A percentile compares a stretch with the other conserved stretches of the same genome.
Evolutionary conservation across 2,888 invertebrate genomes (phyloP).

Genomic region (Yponomeuta sedellus): DNA sequence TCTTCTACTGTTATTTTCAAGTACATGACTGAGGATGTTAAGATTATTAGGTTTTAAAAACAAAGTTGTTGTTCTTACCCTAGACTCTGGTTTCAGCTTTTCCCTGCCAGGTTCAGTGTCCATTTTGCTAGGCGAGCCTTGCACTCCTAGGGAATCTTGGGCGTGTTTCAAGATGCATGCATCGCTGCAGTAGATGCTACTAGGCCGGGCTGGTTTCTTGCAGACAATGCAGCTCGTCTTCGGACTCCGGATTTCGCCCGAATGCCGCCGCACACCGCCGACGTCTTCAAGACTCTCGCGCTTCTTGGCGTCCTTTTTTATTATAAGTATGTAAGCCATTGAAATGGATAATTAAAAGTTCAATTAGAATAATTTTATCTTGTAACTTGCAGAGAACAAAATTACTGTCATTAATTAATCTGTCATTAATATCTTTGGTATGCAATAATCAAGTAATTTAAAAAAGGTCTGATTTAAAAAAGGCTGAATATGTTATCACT

Average conservation of each 20-base stretch:
- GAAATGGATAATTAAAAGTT: neutral
- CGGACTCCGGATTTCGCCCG: slow-evolving; percentile 21
- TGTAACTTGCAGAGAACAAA: neutral
- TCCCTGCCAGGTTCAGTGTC: slow-evolving; percentile 46
- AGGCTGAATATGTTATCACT: neutral
- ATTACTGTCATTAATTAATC: neutral
- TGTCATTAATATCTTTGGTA: neutral
- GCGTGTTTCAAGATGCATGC: slow-evolving; percentile 91
- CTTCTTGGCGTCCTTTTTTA: slow-evolving; percentile 4
- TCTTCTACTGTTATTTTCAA: too few species aligned
- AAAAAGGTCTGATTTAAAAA: neutral
- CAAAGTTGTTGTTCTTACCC: slow-evolving; percentile 38
- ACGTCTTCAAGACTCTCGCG: neutral
- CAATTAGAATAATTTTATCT: neutral
- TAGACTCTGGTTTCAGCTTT: slow-evolving; percentile 55
- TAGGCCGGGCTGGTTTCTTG: slow-evolving; percentile 84
- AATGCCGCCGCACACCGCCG: neutral
- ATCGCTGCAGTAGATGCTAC: slow-evolving; percentile 93
- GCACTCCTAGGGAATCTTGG: slow-evolving; percentile 76
- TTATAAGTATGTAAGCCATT: neutral
- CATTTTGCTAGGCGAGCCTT: slow-evolving; percentile 34
- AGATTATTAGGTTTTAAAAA: too few species aligned
- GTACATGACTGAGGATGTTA: too few species aligned
- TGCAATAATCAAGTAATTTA: neutral
- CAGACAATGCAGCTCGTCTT: slow-evolving; percentile 84